Base-by-base conservation (phyloP, 2,888 invertebrate genomes). In the Agriopis aurantiaria region DNA sequence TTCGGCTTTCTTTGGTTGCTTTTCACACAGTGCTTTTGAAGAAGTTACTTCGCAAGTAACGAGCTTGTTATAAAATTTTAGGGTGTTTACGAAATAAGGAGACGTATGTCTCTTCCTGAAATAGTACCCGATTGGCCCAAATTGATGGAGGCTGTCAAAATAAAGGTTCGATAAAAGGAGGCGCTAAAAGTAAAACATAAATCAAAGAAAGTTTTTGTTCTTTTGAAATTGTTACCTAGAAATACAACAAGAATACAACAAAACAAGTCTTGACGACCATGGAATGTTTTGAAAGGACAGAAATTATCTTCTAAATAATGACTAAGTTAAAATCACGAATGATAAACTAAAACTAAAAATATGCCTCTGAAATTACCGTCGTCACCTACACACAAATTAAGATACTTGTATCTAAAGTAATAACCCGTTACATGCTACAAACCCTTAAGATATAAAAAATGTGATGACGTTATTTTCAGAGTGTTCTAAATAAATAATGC, bases 61-160 rank as follows among this genome's bases (percentile, higher is more conserved):
- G 79, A 60, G 59, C 84, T 23, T 78, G 86, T 79, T 84, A 91
- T 84, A 89, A 91, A 91, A 93, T 95, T 95, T 91, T 96, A 96
- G 96, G 96, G 95, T 87, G 92, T 96, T 89, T 96, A 95, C 95
- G 95, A 95, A 87, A 96, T 96, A 91, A 95, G 95, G 92, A 95
- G 96, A 94, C 95, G 96, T 83, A 95, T 95, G 93, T 96, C 96
- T 92, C 95, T 96, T 80, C 95, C 95, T 87, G 96, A 96, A 94
- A 91, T 97, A 88, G 96, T 97, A 91, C 96, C 96, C 85, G 97
- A 97, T 95, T 97, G 97, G 97, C 97, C 97, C 86, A 95, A 90
- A 84, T 96, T 97, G 91, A 92, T 95, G 92, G 95, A 95, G 91
- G 91, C 95, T 93, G 95, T 95, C 89, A 96, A 95, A 95, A 92